Evolutionary conservation across 2,113 vertebrate genomes (phyloP), one percentile per base, ranked within the genome.

Genomic region (Dipodomys spectabilis): DNA sequence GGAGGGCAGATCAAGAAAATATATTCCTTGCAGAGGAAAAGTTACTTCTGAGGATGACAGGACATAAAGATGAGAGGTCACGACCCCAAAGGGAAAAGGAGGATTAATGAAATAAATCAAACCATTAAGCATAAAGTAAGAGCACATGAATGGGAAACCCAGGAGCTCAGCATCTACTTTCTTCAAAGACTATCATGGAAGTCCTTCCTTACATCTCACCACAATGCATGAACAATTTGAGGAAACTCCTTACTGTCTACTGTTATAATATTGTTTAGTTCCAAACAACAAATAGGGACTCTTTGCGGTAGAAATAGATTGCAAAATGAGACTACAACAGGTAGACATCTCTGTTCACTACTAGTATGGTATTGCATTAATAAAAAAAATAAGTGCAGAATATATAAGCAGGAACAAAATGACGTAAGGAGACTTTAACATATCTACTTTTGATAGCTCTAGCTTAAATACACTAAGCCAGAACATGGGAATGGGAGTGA

Each of bases 171-270:
- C 15, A 27, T 49, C 53, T 57, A 13, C 4, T 57, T 57, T 57
- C 53, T 57, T 57, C 15, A 13, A 57, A 57, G 53, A 57, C 15
- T 13, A 57, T 57, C 53, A 57, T 16, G 53, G 62, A 10, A 53
- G 49, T 57, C 49, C 13, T 12, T 35, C 7, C 32, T 69, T 4
- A 28, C 3, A 12, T 27, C 45, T 74, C 74, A 86, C 49, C 8
- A 53, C 1, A 7, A 39, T 44, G 4, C 35, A n/a, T 5, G 18
- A 28, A 71, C 18, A 0, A 2, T 3, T 7, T 9, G 22, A 20
- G 28, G 19, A 2, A 15, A 12, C 20, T 68, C 16, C 32, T 53
- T 53, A 19, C 7, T 49, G 22, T 57, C 92, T 44, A 32, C 9
- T 71, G 6, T 23, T 25, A 4, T 6, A 69, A 5, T 19, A n/a